phyloP scores from a whole-genome alignment of 2,888 invertebrate genomes.

The Phyllotreta striolata region DNA sequence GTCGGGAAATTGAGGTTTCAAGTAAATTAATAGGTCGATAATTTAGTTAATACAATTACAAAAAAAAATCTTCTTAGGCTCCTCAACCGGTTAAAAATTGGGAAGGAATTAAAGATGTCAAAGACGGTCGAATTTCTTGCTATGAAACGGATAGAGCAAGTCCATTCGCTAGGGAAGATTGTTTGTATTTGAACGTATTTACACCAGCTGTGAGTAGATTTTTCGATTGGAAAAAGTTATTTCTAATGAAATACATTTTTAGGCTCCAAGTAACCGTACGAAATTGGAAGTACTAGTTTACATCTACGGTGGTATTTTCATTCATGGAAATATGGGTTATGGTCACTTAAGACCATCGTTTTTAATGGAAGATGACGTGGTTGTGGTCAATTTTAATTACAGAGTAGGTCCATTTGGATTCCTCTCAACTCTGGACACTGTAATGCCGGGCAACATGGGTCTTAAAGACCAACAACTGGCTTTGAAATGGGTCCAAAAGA shows the following conservation, averaged over 20 bases:
- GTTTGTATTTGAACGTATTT: conserved; percentile 45
- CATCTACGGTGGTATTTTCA: conserved; percentile 47
- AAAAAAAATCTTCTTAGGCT: conserved; percentile 30
- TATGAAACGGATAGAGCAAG: conserved; percentile 32
- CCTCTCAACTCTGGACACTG: conserved; percentile 50
- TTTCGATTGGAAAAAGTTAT: background rate
- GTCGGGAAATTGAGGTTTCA: conserved; percentile 48
- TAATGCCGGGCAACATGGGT: conserved; percentile 53
- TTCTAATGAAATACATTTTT: background rate
- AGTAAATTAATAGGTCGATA: conserved; percentile 33
- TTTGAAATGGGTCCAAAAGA: conserved; percentile 50
- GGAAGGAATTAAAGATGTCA: conserved; percentile 40
- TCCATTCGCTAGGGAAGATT: conserved; percentile 42
- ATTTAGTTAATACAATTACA: background rate
- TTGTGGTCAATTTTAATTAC: conserved; percentile 47
- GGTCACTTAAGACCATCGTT: conserved; percentile 41
- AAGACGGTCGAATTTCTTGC: conserved; percentile 33
- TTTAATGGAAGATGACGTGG: conserved; percentile 45
- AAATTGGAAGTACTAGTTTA: conserved; percentile 45
- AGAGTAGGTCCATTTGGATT: conserved; percentile 50
- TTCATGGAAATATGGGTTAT: conserved; percentile 37
- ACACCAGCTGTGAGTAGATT: conserved; percentile 41
- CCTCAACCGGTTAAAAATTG: conserved; percentile 42
- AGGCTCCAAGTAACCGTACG: conserved; percentile 16
- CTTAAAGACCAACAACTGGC: conserved; percentile 52